phyloP scores from a whole-genome alignment of 2,113 vertebrate species.

The Oncorhynchus tshawytscha region DNA sequence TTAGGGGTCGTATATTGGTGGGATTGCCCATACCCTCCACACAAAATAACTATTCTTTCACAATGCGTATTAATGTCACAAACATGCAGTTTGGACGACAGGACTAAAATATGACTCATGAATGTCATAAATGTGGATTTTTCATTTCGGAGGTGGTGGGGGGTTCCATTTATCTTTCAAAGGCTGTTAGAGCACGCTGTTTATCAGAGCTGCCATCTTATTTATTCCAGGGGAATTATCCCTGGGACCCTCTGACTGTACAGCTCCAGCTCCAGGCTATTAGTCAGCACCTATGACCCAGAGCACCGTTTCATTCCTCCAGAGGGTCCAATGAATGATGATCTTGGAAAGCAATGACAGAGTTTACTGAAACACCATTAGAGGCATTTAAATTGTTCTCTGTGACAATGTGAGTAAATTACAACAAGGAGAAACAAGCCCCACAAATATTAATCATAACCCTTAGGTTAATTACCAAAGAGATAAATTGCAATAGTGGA shows the following conservation, averaged over 20 bases:
- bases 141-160: constrained; percentile 15
- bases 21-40: background rate
- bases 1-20: background rate
- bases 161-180: constrained; percentile 29
- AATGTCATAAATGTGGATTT: constrained; percentile 34
- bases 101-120: constrained; percentile 38
- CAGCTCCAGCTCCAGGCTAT: constrained; percentile 32
- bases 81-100: constrained; percentile 14
- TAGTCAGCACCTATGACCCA: constrained; percentile 29
- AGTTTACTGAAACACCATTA: constrained; percentile 31
- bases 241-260: constrained; percentile 12
- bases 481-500: background rate
- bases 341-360: constrained; percentile 31
- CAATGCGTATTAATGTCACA: constrained; percentile 30
- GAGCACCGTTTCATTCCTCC: background rate
- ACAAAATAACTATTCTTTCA: constrained; percentile 38
- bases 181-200: constrained; percentile 22
- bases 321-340: constrained; percentile 25
- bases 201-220: constrained; percentile 30
- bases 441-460: background rate
- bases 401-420: constrained; percentile 31
- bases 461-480: background rate
- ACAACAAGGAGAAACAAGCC: constrained; percentile 3
- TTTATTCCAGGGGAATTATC: constrained; percentile 27
- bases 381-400: constrained; percentile 31